Base-by-base conservation (phyloP, 2,113 vertebrate species). In the Oxyura jamaicensis region DNA sequence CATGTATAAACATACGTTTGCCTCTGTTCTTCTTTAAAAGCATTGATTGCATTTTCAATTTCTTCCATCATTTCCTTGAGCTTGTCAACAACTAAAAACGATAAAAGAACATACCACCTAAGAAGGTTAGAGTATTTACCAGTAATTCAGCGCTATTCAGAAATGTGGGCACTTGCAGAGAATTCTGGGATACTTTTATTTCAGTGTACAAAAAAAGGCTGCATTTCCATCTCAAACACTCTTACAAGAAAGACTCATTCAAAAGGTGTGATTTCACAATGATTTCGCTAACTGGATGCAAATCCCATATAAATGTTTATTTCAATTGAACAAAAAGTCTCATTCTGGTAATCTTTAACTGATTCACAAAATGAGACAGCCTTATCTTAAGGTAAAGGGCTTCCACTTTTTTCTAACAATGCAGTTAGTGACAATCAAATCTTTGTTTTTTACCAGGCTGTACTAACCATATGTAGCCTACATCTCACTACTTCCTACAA, bases 61-160 rank as follows among this genome's bases (percentile, higher is more conserved):
- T 99, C 99, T 88, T 98, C 98, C 99, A 99, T 99, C 94, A 98
- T 98, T 97, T 99, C 98, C 97, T 98, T 98, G 42, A 99, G 98
- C 94, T 97, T 98, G 90, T 98, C 98, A 95, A 99, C 97, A 98
- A 98, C 99, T 99, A 44, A 73, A 96, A 97, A 80, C 25, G 82
- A 93, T 94, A 41, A 53, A 80, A 66, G 13, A 84, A 76, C 10
- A 1, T 60, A 35, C n/a, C 14, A 90, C 28, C 73, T 65, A 42
- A 78, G 46, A 80, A 83, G 18, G 21, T 35, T 46, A 41, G 6
- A 33, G 8, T 63, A 68, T 82, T 73, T 89, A 80, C 36, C 29
- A 89, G n/a, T 63, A 65, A 88, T 65, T 88, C 50, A 69, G 41
- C 44, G n/a, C 11, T 66, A 59, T 26, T 25, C 46, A 71, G 31